Conservation (phyloP, 1,140 invertebrate species). For the Condylostylus longicornis region DNA sequence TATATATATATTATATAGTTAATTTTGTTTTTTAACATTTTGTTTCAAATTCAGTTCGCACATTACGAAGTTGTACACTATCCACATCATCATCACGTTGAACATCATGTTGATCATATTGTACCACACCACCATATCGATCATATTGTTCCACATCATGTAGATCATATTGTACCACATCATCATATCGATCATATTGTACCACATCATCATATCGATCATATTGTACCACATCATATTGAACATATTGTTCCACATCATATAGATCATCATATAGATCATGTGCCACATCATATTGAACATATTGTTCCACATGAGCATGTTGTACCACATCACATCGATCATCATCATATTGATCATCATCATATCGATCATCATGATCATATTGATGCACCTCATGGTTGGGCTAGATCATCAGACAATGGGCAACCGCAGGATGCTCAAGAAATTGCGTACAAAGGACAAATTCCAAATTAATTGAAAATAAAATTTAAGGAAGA, state of each 20-base stretch:
- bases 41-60: slow-evolving; percentile 32
- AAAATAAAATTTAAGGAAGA: slow-evolving; percentile 5
- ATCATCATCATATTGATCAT: not conserved
- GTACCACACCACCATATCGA: slow-evolving; percentile 24
- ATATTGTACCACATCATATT: slow-evolving; percentile 44
- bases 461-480: slow-evolving; percentile 30
- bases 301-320: slow-evolving; percentile 26
- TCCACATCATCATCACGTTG: slow-evolving; percentile 41
- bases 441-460: slow-evolving; percentile 50
- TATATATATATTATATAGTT: not conserved
- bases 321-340: slow-evolving; percentile 17
- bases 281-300: slow-evolving; percentile 13
- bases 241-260: slow-evolving; percentile 30
- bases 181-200: slow-evolving; percentile 37
- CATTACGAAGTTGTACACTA: slow-evolving; percentile 74
- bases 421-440: slow-evolving; percentile 35
- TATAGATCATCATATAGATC: slow-evolving; percentile 11
- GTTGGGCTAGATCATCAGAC: slow-evolving; percentile 30
- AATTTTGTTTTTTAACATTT: not conserved
- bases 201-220: slow-evolving; percentile 33
- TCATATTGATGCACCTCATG: slow-evolving; percentile 32
- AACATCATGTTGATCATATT: slow-evolving; percentile 39
- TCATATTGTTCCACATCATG: slow-evolving; percentile 32
- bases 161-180: slow-evolving; percentile 35
- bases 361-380: slow-evolving; percentile 20